phyloP scores from a whole-genome alignment of 2,797 vertebrate species.

The Pagetopsis macropterus region DNA sequence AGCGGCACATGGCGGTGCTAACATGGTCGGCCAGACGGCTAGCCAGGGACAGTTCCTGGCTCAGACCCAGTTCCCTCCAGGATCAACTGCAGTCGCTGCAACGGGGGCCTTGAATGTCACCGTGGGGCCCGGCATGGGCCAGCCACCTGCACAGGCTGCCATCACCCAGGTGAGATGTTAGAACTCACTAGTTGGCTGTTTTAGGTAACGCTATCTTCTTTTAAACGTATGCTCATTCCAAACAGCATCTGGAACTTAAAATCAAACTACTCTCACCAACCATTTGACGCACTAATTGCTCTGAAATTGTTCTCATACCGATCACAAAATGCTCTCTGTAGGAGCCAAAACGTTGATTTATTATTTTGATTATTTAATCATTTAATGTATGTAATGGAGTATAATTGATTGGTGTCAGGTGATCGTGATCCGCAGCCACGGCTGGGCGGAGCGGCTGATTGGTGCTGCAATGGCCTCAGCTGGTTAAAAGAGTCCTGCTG shows the following conservation, averaged over 20 bases:
- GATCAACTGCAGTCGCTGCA: slow-evolving; percentile 71
- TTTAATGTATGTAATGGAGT: no score
- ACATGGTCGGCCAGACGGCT: slow-evolving; percentile 90
- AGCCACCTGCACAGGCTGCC: slow-evolving; percentile 87
- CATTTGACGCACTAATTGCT: slow-evolving; percentile 51
- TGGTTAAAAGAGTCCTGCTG: no score
- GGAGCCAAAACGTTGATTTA: no score
- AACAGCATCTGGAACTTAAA: slow-evolving; percentile 24
- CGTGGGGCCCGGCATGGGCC: slow-evolving; percentile 85
- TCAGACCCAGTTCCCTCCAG: slow-evolving; percentile 90
- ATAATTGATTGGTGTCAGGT: no score
- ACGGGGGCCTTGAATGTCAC: slow-evolving; percentile 88
- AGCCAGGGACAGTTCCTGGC: slow-evolving; percentile 91
- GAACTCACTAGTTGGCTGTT: slow-evolving; percentile 13
- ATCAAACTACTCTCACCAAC: slow-evolving; percentile 37
- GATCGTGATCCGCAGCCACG: no score
- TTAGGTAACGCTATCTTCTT: background rate
- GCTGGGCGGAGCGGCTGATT: no score
- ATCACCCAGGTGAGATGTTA: slow-evolving; percentile 89
- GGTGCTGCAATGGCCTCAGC: no score
- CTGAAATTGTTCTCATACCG: slow-evolving; percentile 45
- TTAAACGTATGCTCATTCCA: slow-evolving; percentile 19
- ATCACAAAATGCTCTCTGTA: slow-evolving; percentile 37
- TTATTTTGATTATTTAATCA: no score
- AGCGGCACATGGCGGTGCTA: slow-evolving; percentile 87